phyloP scores from a whole-genome alignment of 2,888 invertebrate species.

The Leptopilina drosophilae region DNA sequence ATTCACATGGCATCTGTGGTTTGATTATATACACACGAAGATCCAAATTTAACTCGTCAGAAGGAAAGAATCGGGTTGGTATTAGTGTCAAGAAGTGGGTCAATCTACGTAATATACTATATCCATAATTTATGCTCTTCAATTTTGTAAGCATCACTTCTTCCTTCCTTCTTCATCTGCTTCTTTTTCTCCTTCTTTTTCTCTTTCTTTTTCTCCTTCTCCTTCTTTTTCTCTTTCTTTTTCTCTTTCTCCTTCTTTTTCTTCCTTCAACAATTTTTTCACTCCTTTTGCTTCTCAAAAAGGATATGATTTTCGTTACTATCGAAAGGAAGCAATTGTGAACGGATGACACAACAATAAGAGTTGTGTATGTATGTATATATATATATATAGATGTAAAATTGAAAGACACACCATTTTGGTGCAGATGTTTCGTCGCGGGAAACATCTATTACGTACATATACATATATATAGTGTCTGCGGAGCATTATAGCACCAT shows the following conservation, averaged over 20 bases:
- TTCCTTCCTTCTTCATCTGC: background rate
- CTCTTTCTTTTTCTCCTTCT: background rate
- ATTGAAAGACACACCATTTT: conserved; percentile 17
- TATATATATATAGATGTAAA: background rate
- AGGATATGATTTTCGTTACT: background rate
- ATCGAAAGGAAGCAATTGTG: conserved; percentile 30
- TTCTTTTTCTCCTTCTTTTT: no score
- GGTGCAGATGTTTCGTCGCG: conserved; percentile 30
- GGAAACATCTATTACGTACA: conserved; percentile 24
- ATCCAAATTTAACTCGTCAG: conserved; percentile 32
- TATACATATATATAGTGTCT: background rate
- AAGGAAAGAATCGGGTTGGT: conserved; percentile 22
- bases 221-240: no score
- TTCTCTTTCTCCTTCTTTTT: no score
- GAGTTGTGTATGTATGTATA: background rate
- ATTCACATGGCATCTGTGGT: conserved; percentile 30
- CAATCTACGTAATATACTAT: conserved; percentile 29
- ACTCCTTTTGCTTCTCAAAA: background rate
- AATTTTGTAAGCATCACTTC: conserved; percentile 32
- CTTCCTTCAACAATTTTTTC: no score
- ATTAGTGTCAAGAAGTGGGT: conserved; percentile 21
- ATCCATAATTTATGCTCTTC: conserved; percentile 38
- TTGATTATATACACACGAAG: conserved; percentile 26
- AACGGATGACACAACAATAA: conserved; percentile 21
- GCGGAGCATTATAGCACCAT: conserved; percentile 2